phyloP scores from a whole-genome alignment of 2,888 invertebrate genomes.

The Chaitophorus viminalis region DNA sequence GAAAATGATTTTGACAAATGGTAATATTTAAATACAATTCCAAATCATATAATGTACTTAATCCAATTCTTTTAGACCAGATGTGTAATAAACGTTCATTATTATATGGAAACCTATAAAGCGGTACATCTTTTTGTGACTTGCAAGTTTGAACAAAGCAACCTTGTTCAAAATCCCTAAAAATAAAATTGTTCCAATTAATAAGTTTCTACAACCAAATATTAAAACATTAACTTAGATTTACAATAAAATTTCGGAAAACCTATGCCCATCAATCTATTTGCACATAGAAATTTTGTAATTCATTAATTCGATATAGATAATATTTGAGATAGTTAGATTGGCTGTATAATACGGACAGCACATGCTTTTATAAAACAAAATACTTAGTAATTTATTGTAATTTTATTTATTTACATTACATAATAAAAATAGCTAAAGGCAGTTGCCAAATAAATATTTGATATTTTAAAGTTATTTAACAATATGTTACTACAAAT shows the following conservation, averaged over 20 bases:
- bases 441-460: too few species aligned
- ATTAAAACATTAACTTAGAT: not conserved
- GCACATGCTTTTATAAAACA: too few species aligned
- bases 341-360: too few species aligned
- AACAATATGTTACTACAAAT: too few species aligned
- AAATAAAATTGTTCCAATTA: not conserved
- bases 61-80: slow-evolving; percentile 26
- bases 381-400: too few species aligned
- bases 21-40: slow-evolving; percentile 12
- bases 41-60: slow-evolving; percentile 38
- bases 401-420: too few species aligned
- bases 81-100: slow-evolving; percentile 36
- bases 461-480: too few species aligned
- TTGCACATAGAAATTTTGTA: too few species aligned
- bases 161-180: not conserved
- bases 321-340: too few species aligned
- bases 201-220: not conserved
- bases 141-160: slow-evolving; percentile 37
- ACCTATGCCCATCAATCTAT: not conserved
- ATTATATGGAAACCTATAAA: slow-evolving; percentile 29
- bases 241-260: not conserved
- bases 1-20: slow-evolving; percentile 43
- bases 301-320: too few species aligned
- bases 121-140: slow-evolving; percentile 16
- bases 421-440: too few species aligned